Percentiles rank a stretch among this genome's conserved stretches.
phyloP scores from a whole-genome alignment of 2,888 invertebrate genomes.

The Cosmia pyralina region DNA sequence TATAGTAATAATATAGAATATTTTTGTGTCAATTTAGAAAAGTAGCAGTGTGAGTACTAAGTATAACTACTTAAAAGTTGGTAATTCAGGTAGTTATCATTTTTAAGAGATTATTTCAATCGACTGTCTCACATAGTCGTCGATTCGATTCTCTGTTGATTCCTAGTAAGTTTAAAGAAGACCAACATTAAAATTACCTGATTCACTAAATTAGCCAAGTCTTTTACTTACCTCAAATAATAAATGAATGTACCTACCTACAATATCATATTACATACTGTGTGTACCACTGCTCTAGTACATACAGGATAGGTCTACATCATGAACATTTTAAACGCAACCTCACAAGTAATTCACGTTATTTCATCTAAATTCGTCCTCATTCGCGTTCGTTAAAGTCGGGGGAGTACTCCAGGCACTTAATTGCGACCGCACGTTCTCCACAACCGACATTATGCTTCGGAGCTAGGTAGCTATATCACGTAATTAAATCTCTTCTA shows the following conservation, averaged over 20 bases:
- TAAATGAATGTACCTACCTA: background rate
- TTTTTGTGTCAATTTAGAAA: background rate
- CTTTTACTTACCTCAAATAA: background rate
- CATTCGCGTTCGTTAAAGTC: conserved; percentile 54
- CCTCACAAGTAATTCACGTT: conserved; percentile 43
- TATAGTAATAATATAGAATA: too few relatives aligned
- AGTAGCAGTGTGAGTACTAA: background rate
- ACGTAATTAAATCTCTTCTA: conserved; percentile 49
- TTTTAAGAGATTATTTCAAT: background rate
- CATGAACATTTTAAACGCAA: conserved; percentile 35
- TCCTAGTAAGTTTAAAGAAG: background rate
- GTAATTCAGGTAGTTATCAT: background rate
- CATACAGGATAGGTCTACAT: background rate
- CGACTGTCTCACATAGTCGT: background rate
- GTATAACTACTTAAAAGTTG: too few relatives aligned
- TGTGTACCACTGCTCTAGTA: too few relatives aligned
- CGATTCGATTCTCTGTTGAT: background rate
- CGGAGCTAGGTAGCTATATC: conserved; percentile 11
- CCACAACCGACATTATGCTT: conserved; percentile 32
- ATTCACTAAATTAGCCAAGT: background rate
- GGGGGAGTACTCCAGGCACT: conserved; percentile 34
- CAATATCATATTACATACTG: background rate
- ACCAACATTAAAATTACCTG: background rate
- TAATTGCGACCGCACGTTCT: conserved; percentile 57
- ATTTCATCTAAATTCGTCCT: conserved; percentile 52